Percentiles rank a stretch among this genome's conserved stretches.
Conservation (phyloP, 2,888 invertebrate genomes). For the Xestia c-nigrum region DNA sequence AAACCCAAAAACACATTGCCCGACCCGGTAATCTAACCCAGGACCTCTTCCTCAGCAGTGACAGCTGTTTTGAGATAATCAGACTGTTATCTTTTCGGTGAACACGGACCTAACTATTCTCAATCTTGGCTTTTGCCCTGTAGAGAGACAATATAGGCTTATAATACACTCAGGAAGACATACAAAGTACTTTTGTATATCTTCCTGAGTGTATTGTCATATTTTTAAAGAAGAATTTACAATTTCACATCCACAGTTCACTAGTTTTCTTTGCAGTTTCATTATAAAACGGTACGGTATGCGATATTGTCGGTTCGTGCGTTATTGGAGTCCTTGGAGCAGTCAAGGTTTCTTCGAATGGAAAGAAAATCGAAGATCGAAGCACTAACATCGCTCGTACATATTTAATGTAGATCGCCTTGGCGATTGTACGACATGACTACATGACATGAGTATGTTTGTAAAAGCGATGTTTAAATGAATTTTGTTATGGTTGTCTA, state of each 20-base stretch:
- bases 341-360: slow-evolving; percentile 42
- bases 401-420: slow-evolving; percentile 32
- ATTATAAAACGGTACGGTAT: slow-evolving; percentile 5
- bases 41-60: too few species aligned
- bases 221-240: neutral
- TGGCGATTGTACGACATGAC: neutral
- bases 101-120: too few species aligned
- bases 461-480: neutral
- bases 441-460: neutral
- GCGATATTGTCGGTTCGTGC: slow-evolving; percentile 24
- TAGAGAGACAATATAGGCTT: too few species aligned
- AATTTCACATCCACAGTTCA: neutral
- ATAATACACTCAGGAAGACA: too few species aligned
- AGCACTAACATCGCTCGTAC: slow-evolving; percentile 18
- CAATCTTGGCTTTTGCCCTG: too few species aligned
- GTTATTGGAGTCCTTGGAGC: slow-evolving; percentile 48
- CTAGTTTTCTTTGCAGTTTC: slow-evolving; percentile 19
- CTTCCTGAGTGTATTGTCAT: neutral
- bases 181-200: too few species aligned
- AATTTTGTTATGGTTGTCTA: neutral
- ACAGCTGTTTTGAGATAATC: too few species aligned
- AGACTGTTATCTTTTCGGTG: too few species aligned
- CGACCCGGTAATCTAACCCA: too few species aligned
- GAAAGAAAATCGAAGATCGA: slow-evolving; percentile 41
- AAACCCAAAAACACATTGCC: too few species aligned